Conservation (phyloP, 2,113 vertebrate species). For the Pollimyrus isidori region DNA sequence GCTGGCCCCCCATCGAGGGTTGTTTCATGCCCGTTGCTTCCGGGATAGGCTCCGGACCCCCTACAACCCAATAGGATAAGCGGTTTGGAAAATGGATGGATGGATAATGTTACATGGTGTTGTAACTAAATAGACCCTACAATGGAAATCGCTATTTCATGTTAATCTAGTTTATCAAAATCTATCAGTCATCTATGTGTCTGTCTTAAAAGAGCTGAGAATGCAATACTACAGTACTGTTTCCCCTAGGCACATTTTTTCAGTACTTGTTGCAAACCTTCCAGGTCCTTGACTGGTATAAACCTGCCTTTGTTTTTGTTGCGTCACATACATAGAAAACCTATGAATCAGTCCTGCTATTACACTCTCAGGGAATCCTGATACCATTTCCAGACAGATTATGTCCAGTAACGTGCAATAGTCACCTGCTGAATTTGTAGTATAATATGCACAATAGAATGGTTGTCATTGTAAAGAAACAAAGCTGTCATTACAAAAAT, state of each 20-base stretch:
- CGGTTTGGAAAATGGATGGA: too few relatives aligned
- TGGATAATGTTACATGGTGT: too few relatives aligned
- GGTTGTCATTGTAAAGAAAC: not conserved
- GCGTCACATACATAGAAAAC: not conserved
- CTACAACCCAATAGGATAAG: too few relatives aligned
- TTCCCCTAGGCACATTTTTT: too few relatives aligned
- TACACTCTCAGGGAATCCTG: not conserved
- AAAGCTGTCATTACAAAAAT: not conserved
- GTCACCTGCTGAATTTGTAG: not conserved
- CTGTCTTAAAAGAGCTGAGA: not conserved
- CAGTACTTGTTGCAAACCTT: not conserved
- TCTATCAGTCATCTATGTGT: not conserved
- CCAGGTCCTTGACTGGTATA: not conserved
- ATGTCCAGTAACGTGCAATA: not conserved
- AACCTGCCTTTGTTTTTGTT: not conserved
- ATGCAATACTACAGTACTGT: too few relatives aligned
- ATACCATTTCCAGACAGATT: not conserved
- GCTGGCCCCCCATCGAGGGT: too few relatives aligned
- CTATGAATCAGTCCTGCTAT: not conserved
- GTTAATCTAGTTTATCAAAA: not conserved
- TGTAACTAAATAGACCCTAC: too few relatives aligned
- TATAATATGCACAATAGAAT: not conserved
- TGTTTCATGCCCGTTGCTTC: too few relatives aligned
- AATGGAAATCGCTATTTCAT: not conserved
- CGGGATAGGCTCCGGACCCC: too few relatives aligned